These are phyloP conservation scores for Pachycephala philippinensis DNA, from an alignment of 2,113 vertebrate genomes.

Conservation along the genomic window DNA sequence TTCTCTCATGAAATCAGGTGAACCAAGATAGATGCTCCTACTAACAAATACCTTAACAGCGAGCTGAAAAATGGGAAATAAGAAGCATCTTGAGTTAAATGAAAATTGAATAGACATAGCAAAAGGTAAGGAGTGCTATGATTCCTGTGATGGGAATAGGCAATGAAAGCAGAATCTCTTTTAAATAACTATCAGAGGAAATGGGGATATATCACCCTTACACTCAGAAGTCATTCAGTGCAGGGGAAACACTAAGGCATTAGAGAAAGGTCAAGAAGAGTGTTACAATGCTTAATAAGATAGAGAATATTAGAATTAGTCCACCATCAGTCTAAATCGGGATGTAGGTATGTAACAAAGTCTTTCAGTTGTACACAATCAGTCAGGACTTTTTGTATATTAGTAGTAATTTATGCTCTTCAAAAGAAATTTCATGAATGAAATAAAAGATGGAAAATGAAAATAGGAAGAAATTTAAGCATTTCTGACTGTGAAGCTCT, in stretches of 20 bases:
- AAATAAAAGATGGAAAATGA: not conserved
- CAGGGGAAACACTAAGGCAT: not conserved
- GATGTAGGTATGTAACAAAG: not conserved
- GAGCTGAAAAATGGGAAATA: constrained; percentile 2
- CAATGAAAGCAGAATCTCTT: constrained; percentile 2
- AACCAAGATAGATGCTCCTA: not conserved
- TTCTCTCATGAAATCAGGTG: not conserved
- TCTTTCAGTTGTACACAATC: not conserved
- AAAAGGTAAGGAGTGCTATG: not conserved
- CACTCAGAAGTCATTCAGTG: not conserved
- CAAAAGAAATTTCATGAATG: not conserved
- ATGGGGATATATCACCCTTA: not conserved
- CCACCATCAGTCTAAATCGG: not conserved
- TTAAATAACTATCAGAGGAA: constrained; percentile 13
- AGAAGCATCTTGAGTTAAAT: not conserved
- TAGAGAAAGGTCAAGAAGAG: not conserved
- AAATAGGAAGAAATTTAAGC: not conserved
- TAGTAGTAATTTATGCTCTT: not conserved
- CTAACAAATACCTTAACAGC: not conserved
- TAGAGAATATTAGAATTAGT: not conserved
- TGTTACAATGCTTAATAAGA: not conserved
- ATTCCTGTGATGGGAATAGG: not conserved
- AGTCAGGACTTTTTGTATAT: not conserved
- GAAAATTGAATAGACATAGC: not conserved
- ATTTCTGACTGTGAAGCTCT: not conserved